A percentile compares a stretch with the other conserved stretches of the same genome.
Conservation (phyloP, 1,140 invertebrate genomes). For the Probaryconus sp. region DNA sequence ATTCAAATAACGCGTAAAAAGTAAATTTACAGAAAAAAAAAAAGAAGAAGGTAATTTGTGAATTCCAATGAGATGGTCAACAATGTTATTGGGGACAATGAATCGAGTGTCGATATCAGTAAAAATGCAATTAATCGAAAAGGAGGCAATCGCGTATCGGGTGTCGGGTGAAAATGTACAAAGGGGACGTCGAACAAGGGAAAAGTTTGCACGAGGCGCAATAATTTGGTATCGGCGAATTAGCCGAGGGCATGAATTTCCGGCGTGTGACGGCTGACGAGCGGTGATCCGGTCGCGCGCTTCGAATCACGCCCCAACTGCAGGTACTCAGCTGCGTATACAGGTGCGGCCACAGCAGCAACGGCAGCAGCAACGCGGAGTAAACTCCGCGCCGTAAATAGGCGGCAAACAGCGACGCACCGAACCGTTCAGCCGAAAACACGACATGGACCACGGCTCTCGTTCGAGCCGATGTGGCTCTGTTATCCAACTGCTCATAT, state of each 20-base stretch:
- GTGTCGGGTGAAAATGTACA: background rate
- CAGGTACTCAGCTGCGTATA: constrained; percentile 24
- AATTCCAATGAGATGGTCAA: no score
- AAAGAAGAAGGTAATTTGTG: no score
- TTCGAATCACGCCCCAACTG: constrained; percentile 31
- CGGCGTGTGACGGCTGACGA: constrained; percentile 38
- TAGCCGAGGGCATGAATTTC: constrained; percentile 17
- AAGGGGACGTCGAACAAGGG: constrained; percentile 14
- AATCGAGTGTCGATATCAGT: no score
- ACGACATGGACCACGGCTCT: constrained; percentile 66
- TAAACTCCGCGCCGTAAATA: constrained; percentile 63
- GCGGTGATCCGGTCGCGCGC: constrained; percentile 5
- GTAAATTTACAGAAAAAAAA: no score
- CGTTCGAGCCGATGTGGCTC: constrained; percentile 19
- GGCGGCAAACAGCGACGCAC: constrained; percentile 64
- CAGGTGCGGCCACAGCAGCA: constrained; percentile 47
- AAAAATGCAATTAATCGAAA: constrained; percentile 8
- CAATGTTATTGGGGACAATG: no score
- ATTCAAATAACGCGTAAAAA: no score
- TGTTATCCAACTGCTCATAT: constrained; percentile 37
- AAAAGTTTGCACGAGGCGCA: constrained; percentile 39
- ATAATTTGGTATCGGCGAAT: constrained; percentile 44
- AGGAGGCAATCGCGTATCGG: background rate
- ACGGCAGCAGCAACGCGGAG: constrained; percentile 48
- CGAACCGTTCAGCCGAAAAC: constrained; percentile 68